Evolutionary conservation across 1,140 invertebrate genomes (phyloP).

Genomic region (Amyelois transitella): DNA sequence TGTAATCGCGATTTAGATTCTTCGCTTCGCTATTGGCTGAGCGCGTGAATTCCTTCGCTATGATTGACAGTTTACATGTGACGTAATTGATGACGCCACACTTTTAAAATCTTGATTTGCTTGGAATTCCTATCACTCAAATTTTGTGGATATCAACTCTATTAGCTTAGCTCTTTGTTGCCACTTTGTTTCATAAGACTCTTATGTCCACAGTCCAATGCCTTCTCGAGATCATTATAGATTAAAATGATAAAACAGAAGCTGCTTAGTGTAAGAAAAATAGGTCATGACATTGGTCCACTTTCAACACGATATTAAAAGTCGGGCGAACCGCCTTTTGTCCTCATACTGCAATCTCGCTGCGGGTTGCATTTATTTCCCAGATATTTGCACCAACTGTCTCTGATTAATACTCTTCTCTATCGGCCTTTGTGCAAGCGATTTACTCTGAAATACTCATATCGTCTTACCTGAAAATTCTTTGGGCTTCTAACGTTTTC

Average conservation of each 20-base stretch:
- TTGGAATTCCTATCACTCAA: no score
- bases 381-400: neutral
- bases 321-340: neutral
- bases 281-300: constrained; percentile 32
- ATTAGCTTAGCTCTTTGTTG: no score
- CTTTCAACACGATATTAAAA: constrained; percentile 9
- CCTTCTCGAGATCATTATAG: neutral
- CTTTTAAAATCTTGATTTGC: no score
- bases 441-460: neutral
- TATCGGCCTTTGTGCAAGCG: neutral
- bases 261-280: constrained; percentile 17
- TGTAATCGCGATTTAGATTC: no score
- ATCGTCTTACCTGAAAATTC: neutral
- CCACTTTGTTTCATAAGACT: neutral
- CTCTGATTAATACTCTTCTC: neutral
- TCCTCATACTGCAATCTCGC: neutral
- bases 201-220: neutral
- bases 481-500: neutral
- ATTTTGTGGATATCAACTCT: no score
- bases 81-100: no score
- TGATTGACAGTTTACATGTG: no score
- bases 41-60: no score
- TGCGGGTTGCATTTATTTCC: neutral
- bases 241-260: constrained; percentile 7
- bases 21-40: no score